phyloP scores from a whole-genome alignment of 1,140 invertebrate species.

The Parasteatoda tepidariorum region DNA sequence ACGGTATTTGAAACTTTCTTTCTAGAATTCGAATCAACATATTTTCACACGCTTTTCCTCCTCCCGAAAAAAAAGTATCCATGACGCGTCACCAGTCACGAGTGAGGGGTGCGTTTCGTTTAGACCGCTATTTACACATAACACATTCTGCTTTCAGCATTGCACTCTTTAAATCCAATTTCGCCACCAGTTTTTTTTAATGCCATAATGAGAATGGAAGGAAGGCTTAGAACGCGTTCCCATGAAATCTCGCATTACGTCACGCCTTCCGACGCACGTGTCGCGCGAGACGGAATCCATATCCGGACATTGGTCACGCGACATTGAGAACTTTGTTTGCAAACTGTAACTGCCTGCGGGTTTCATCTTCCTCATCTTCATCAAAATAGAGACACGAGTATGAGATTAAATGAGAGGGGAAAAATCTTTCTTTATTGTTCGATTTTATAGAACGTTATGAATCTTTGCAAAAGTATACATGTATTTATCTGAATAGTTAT shows the following conservation, averaged over 20 bases:
- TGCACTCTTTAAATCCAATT: background rate
- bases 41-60: background rate
- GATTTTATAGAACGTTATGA: too few relatives aligned
- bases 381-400: background rate
- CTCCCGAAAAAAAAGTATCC: slow-evolving; percentile 7
- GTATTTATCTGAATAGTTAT: too few relatives aligned
- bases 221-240: too few relatives aligned
- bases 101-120: too few relatives aligned
- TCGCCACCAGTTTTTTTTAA: background rate
- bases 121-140: background rate
- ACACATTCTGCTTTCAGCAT: background rate
- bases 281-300: slow-evolving; percentile 16
- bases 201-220: background rate
- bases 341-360: too few relatives aligned
- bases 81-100: too few relatives aligned
- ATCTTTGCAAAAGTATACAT: too few relatives aligned
- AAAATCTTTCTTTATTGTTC: too few relatives aligned
- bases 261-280: slow-evolving; percentile 47
- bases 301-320: background rate
- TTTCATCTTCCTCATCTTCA: too few relatives aligned
- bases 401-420: too few relatives aligned
- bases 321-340: background rate
- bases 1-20: too few relatives aligned
- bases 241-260: slow-evolving; percentile 45
- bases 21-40: too few relatives aligned